phyloP scores from a whole-genome alignment of 1,140 invertebrate genomes.

The Tetragonula clypearis region DNA sequence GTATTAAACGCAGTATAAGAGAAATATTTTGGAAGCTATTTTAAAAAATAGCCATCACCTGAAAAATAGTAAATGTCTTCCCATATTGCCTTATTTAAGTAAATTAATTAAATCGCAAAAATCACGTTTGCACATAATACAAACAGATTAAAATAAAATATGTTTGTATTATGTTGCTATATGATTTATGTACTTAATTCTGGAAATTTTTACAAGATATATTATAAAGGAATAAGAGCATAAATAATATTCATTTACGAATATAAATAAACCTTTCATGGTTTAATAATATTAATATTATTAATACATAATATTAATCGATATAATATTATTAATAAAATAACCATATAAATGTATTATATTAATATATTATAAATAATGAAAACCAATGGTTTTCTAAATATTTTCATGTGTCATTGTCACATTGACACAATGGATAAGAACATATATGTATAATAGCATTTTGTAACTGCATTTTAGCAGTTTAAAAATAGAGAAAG shows the following conservation, averaged over 20 bases:
- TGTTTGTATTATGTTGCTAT: constrained; percentile 10
- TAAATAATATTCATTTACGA: constrained; percentile 9
- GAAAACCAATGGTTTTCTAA: constrained; percentile 41
- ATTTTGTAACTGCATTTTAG: constrained; percentile 5
- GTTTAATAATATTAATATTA: not conserved
- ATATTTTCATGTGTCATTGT: not conserved
- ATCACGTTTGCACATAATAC: constrained; percentile 1
- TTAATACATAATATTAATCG: not conserved
- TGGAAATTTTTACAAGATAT: not conserved
- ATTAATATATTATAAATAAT: not conserved
- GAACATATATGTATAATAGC: not conserved
- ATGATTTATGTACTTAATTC: not conserved
- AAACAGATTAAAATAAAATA: constrained; percentile 26
- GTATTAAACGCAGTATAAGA: not conserved
- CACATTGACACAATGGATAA: not conserved
- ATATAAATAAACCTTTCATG: constrained; percentile 2
- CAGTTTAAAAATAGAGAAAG: not conserved
- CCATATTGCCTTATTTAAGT: not conserved
- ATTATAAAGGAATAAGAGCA: not conserved
- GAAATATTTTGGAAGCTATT: constrained; percentile 23
- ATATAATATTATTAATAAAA: constrained; percentile 1
- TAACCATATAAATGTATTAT: not conserved
- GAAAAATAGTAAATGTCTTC: not conserved
- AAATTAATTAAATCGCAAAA: constrained; percentile 21
- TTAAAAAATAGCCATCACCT: constrained; percentile 14